A percentile compares a stretch with the other conserved stretches of the same genome.
These are phyloP conservation scores for Callinectes sapidus DNA, from an alignment of 2,888 invertebrate species.

Conservation along the genomic window DNA sequence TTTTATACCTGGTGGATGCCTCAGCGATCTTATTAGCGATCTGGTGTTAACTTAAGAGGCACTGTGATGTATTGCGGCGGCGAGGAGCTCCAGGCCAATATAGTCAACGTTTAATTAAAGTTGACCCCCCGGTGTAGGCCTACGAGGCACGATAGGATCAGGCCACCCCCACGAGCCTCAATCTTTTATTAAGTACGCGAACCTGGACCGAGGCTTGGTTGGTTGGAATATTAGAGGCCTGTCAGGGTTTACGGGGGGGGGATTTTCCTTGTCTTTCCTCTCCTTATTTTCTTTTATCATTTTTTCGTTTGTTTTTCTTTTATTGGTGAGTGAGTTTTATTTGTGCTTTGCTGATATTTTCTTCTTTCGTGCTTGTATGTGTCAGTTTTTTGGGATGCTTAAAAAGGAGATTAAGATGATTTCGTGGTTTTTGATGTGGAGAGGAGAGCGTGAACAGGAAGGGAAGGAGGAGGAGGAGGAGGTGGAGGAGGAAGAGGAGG, in stretches of 20 bases:
- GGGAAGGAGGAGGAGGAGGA: background rate
- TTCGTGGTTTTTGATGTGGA: background rate
- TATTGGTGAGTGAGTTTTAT: background rate
- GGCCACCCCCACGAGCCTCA: constrained; percentile 18
- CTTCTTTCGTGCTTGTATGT: background rate
- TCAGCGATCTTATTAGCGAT: constrained; percentile 30
- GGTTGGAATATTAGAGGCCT: constrained; percentile 37
- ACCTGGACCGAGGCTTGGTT: background rate
- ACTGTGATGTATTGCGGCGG: constrained; percentile 8
- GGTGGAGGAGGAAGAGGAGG: background rate
- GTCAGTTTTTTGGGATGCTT: background rate
- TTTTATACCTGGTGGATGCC: constrained; percentile 1
- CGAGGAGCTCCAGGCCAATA: background rate
- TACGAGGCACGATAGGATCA: constrained; percentile 5
- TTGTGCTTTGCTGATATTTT: background rate
- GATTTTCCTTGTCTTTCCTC: background rate
- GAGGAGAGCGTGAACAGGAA: background rate
- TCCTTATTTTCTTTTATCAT: background rate
- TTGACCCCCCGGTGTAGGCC: constrained; percentile 29
- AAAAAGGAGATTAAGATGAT: background rate
- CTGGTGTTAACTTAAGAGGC: constrained; percentile 27
- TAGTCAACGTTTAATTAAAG: constrained; percentile 37
- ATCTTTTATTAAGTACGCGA: constrained; percentile 26
- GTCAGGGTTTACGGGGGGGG: background rate
- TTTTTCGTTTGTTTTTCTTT: background rate